A percentile compares a stretch with the other conserved stretches of the same genome.
These are phyloP conservation scores for Nematolebias whitei DNA, from an alignment of 2,113 vertebrate genomes.

Conservation along the genomic window DNA sequence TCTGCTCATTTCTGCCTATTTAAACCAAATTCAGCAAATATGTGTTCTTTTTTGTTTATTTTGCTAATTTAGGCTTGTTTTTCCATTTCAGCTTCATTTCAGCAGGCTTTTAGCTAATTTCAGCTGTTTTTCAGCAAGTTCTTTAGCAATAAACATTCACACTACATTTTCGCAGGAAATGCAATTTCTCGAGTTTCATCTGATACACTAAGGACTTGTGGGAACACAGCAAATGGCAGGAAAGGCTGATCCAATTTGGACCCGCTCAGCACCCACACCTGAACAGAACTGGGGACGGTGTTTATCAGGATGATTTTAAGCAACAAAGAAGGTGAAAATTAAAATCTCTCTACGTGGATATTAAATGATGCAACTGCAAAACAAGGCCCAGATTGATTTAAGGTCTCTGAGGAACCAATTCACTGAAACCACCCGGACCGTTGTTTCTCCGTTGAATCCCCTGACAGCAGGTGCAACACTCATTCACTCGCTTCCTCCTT, in stretches of 20 bases:
- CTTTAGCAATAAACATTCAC: no score
- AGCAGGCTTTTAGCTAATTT: no score
- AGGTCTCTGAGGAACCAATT: constrained; percentile 13
- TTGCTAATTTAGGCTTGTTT: no score
- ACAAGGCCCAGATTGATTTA: constrained; percentile 31
- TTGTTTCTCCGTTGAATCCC: constrained; percentile 45
- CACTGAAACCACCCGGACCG: neutral
- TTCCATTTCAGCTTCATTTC: no score
- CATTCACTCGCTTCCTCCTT: constrained; percentile 30
- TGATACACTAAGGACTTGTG: constrained; percentile 41
- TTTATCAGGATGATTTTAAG: constrained; percentile 22
- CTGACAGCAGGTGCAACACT: constrained; percentile 11
- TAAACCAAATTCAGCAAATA: no score
- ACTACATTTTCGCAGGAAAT: no score
- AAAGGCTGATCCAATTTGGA: constrained; percentile 41
- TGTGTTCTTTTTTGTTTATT: no score
- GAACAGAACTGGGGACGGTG: constrained; percentile 11
- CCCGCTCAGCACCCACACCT: constrained; percentile 31
- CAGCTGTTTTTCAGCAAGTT: no score
- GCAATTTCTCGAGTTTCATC: no score
- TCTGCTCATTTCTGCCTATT: no score
- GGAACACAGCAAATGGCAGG: constrained; percentile 29
- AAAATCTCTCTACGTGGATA: neutral
- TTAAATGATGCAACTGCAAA: neutral
- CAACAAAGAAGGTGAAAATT: neutral